Base-by-base conservation (phyloP, 1,140 invertebrate genomes). In the Pseudomyrmex concolor region DNA sequence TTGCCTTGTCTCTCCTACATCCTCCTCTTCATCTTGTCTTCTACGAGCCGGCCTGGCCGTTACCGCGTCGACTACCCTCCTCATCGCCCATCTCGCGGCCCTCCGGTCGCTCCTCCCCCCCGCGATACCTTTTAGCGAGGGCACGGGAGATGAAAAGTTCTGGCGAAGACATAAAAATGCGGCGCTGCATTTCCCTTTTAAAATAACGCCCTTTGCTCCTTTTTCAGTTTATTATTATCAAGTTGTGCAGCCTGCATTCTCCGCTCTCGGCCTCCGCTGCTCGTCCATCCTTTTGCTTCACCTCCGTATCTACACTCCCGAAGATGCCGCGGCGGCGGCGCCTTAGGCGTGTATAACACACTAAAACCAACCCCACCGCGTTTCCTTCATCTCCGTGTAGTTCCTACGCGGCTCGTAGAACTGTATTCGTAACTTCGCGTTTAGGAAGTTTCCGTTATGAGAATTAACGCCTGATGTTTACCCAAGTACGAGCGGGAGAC, bases 161-260 rank as follows among this genome's bases (percentile, higher is more conserved):
- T 94, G 92, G 93, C 92, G 93, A 94, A 94, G 93, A 94, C 93
- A 94, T 94, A 94, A 94, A 94, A 94, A 94, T 93, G 92, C 92
- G 93, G 88, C 91, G 92, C 91, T 93, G 93, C 92, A 94, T 94
- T 94, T 94, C 92, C 93, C 93, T 94, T 94, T 94, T 93, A 94
- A 94, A 94, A 94, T 94, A 93, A 94, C 91, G 93, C 90, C 91
- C 91, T 92, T 93, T 93, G 90, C 91, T 92, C 87, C 90, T 93
- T 93, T 94, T 93, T 93, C 89, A 93, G 90, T 94, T 94, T 94
- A 94, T 94, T 94, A 94, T 94, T 94, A 94, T 94, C 93, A 94
- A 93, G 88, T 93, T 93, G 90, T 90, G 89, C 90, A 83, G 80
- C 73, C 80, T 62, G 71, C 78, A 82, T 84, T 84, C 81, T 67